phyloP scores from a whole-genome alignment of 2,113 vertebrate genomes.

The Nipponia nippon region DNA sequence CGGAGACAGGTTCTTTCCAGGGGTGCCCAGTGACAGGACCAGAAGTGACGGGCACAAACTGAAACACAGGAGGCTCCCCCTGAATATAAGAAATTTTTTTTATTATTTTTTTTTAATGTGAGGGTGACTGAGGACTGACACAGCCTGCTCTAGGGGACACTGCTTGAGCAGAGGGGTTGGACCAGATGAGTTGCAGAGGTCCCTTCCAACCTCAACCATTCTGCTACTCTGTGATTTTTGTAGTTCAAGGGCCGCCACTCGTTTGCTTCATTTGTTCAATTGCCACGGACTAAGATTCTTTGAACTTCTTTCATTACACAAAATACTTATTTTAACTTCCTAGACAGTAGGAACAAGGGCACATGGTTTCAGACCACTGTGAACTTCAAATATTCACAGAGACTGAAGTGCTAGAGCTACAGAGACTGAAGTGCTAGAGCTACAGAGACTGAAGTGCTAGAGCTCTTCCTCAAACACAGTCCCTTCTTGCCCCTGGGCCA shows the following conservation, averaged over 20 bases:
- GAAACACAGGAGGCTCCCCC: neutral
- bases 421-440: neutral
- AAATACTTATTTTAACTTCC: neutral
- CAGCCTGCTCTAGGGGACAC: neutral
- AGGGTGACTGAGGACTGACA: neutral
- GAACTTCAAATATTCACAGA: neutral
- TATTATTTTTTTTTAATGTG: neutral
- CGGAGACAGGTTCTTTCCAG: neutral
- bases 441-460: neutral
- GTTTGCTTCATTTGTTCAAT: neutral
- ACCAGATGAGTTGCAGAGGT: neutral
- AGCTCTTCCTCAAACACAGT: neutral
- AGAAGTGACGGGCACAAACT: accelerated
- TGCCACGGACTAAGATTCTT: neutral
- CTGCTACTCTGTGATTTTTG: neutral
- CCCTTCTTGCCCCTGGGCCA: neutral
- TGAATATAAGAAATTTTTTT: neutral
- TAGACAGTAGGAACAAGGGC: neutral
- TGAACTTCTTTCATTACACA: neutral
- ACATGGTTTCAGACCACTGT: neutral
- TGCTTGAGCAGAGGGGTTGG: neutral
- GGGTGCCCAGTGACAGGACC: neutral
- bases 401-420: neutral
- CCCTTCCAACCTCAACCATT: neutral
- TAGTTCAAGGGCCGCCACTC: neutral